Percentiles rank a stretch among this genome's conserved stretches.
Conservation (phyloP, 2,113 vertebrate genomes). For the Hypomesus transpacificus region DNA sequence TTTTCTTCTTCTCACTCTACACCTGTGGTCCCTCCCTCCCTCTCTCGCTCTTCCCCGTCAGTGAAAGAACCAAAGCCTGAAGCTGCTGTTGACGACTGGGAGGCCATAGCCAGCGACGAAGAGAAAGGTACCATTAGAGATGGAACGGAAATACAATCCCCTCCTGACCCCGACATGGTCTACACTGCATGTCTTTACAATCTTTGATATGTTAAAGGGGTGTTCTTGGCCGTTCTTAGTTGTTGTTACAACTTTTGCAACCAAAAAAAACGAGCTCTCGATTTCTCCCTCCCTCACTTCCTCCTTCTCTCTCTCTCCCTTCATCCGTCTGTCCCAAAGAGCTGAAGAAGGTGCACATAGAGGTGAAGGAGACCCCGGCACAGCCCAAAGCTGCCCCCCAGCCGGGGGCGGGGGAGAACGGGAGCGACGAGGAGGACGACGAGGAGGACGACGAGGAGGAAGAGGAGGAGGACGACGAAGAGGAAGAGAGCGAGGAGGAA, state of each 20-base stretch:
- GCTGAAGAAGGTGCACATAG: slow-evolving; percentile 89
- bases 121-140: slow-evolving; percentile 69
- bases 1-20: not conserved
- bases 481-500: slow-evolving; percentile 39
- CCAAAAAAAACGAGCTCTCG: not conserved
- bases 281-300: not conserved
- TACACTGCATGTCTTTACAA: too few species aligned
- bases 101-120: slow-evolving; percentile 93
- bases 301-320: not conserved
- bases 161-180: too few species aligned
- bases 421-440: slow-evolving; percentile 49
- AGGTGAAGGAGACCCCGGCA: slow-evolving; percentile 82
- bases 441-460: slow-evolving; percentile 76
- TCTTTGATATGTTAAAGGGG: too few species aligned
- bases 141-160: not conserved
- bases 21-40: not conserved
- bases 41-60: slow-evolving; percentile 46
- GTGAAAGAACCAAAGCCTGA: slow-evolving; percentile 68
- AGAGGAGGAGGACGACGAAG: slow-evolving; percentile 43
- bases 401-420: slow-evolving; percentile 74
- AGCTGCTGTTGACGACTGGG: slow-evolving; percentile 89
- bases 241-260: too few species aligned
- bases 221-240: too few species aligned
- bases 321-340: slow-evolving; percentile 61
- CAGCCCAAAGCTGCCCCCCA: slow-evolving; percentile 69